Evolutionary conservation across 23 tunicate genomes (phyloP).

Genomic region (Corella eumyota): DNA sequence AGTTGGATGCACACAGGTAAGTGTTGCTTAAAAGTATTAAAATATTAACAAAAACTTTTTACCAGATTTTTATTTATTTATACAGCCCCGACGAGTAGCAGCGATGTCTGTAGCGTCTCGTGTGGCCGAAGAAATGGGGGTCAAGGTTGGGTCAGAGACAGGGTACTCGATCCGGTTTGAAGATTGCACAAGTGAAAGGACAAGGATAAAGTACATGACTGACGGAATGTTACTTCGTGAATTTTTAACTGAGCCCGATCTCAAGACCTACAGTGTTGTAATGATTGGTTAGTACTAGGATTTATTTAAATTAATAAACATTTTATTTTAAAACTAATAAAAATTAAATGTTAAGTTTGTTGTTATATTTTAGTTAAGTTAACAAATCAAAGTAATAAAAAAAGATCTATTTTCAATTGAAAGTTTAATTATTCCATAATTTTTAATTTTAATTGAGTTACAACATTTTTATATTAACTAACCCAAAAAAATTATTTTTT

Average conservation of each 20-base stretch:
- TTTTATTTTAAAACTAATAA: not conserved
- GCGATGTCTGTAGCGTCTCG: conserved; percentile 98
- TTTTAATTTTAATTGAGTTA: too few relatives aligned
- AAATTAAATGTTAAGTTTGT: not conserved
- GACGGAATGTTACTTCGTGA: conserved; percentile 94
- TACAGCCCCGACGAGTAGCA: conserved; percentile 90
- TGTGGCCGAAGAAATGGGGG: conserved; percentile 85
- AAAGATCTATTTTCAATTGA: too few relatives aligned
- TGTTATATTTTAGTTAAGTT: not conserved
- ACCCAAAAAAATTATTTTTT: not conserved
- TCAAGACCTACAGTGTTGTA: conserved; percentile 87
- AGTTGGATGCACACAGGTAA: conserved; percentile 91
- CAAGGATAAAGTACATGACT: conserved; percentile 92
- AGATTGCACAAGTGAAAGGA: conserved; percentile 87
- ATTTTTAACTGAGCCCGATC: conserved; percentile 90
- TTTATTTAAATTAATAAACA: not conserved
- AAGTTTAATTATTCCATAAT: too few relatives aligned
- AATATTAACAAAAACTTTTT: not conserved
- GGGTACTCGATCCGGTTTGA: conserved; percentile 93
- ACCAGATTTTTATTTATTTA: not conserved
- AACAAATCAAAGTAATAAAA: not conserved
- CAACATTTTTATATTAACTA: too few relatives aligned
- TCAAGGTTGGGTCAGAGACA: conserved; percentile 80
- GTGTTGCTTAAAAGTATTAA: not conserved
- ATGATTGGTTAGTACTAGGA: conserved; percentile 46